phyloP scores from a whole-genome alignment of 2,888 invertebrate genomes.

The Dicyrtoma fusca region DNA sequence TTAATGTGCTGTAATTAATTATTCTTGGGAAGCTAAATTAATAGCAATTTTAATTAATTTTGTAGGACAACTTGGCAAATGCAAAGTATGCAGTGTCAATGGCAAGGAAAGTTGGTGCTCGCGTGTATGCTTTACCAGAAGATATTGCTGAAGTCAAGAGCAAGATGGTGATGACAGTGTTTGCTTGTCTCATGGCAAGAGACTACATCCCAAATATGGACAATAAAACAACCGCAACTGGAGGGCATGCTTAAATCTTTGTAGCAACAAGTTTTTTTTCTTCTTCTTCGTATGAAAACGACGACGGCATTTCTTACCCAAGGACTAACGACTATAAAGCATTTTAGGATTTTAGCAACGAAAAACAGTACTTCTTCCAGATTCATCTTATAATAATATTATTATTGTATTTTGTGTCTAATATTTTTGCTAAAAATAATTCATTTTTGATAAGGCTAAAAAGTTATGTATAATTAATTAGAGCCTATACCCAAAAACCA shows the following conservation, averaged over 20 bases:
- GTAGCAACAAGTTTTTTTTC: not conserved
- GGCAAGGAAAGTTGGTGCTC: conserved; percentile 95
- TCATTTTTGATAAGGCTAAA: not conserved
- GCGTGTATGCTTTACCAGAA: conserved; percentile 97
- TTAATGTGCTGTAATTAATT: too few species aligned
- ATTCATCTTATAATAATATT: not conserved
- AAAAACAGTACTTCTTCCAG: conserved; percentile 28
- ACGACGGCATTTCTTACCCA: too few species aligned
- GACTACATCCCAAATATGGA: conserved; percentile 93
- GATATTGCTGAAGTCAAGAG: conserved; percentile 98
- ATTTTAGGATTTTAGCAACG: conserved; percentile 1
- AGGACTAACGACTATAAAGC: too few species aligned
- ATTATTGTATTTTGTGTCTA: conserved; percentile 19
- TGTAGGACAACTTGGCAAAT: conserved; percentile 89
- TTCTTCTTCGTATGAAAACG: not conserved
- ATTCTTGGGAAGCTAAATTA: not conserved
- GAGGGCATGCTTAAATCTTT: conserved; percentile 15
- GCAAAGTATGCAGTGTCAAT: conserved; percentile 99
- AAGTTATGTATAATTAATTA: not conserved
- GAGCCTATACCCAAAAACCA: not conserved
- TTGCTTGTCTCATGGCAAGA: conserved; percentile 97
- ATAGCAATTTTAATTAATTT: conserved; percentile 41
- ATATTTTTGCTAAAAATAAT: not conserved
- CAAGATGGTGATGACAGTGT: conserved; percentile 99
- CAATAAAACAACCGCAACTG: conserved; percentile 43